A percentile compares a stretch with the other conserved stretches of the same genome.
Evolutionary conservation across 2,113 vertebrate species (phyloP).

Genomic region (Pseudopodoces humilis): DNA sequence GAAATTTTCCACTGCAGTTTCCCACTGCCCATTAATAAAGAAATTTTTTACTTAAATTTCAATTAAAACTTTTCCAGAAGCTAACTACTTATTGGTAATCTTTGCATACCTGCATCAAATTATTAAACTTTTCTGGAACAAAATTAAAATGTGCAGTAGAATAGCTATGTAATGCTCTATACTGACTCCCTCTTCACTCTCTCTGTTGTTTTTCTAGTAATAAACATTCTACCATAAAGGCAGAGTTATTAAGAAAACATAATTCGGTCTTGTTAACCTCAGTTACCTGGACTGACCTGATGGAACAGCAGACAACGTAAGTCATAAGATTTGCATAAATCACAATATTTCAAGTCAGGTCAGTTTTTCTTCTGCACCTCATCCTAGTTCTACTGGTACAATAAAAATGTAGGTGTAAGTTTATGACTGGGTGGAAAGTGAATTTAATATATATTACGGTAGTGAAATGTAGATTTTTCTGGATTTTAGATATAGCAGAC

Average conservation of each 20-base stretch:
- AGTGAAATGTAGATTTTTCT: neutral
- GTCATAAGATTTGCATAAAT: neutral
- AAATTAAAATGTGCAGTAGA: neutral
- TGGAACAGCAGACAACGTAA: neutral
- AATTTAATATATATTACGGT: neutral
- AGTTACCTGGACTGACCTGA: neutral
- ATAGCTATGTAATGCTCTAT: neutral
- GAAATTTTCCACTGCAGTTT: neutral
- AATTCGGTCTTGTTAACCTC: neutral
- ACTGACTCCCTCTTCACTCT: neutral
- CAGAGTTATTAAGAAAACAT: neutral
- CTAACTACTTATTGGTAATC: neutral
- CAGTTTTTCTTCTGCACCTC: fast-evolving
- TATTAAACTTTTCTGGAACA: neutral
- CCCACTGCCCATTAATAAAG: fast-evolving
- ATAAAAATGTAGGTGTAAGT: neutral
- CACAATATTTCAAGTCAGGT: neutral
- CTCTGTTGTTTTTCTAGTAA: neutral
- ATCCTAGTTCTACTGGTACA: neutral
- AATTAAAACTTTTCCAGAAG: neutral
- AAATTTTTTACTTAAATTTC: neutral
- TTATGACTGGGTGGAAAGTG: neutral
- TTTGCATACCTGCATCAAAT: neutral
- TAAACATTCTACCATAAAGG: neutral
- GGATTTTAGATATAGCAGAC: neutral